phyloP scores from a whole-genome alignment of 1,140 invertebrate species.

The Carcinoscorpius rotundicauda region DNA sequence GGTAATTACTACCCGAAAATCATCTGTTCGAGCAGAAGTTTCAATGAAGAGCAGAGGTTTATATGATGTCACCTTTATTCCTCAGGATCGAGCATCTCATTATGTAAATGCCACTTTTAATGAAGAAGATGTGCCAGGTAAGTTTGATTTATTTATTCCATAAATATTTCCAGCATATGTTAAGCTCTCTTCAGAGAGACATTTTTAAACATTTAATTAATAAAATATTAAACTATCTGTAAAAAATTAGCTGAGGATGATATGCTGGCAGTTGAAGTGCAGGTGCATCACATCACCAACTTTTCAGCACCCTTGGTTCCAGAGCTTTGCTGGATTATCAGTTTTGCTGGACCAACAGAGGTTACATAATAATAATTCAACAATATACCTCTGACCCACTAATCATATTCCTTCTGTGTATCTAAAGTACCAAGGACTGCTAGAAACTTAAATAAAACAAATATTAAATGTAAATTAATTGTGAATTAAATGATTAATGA shows the following conservation, averaged over 20 bases:
- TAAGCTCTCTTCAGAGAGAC: too few species aligned
- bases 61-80: conserved; percentile 94
- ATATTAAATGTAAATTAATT: too few species aligned
- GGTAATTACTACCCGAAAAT: conserved; percentile 79
- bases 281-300: not conserved
- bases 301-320: not conserved
- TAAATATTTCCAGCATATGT: too few species aligned
- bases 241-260: not conserved
- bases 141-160: conserved; percentile 1
- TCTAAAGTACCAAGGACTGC: too few species aligned
- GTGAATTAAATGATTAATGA: too few species aligned
- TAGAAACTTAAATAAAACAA: too few species aligned
- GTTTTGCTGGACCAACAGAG: too few species aligned
- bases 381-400: too few species aligned
- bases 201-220: not conserved
- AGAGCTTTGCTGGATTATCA: not conserved
- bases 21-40: conserved; percentile 47
- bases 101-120: conserved; percentile 95
- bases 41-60: conserved; percentile 78
- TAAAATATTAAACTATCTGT: not conserved
- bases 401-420: too few species aligned
- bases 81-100: conserved; percentile 75
- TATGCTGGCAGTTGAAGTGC: not conserved
- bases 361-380: too few species aligned
- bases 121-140: conserved; percentile 73